These are phyloP conservation scores for Trochalopteron elliotii DNA, from an alignment of 2,113 vertebrate species.

Conservation along the genomic window DNA sequence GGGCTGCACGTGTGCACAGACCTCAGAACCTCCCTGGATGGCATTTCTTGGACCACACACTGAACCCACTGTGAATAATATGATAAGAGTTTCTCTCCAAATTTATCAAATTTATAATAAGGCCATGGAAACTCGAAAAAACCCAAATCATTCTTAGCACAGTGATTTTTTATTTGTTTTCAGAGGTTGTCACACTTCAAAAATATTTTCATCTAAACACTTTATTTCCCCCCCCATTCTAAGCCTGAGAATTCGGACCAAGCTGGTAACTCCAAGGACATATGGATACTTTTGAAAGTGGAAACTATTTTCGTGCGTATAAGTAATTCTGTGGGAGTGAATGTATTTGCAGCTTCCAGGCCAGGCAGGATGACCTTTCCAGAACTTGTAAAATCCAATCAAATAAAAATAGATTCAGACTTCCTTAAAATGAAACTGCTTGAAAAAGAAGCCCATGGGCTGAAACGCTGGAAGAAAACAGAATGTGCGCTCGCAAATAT, in stretches of 20 bases:
- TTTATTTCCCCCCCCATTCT: background rate
- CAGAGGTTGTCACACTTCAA: constrained; percentile 2
- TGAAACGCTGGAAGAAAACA: constrained; percentile 15
- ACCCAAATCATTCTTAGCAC: background rate
- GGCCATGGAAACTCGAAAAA: background rate
- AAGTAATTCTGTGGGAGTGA: constrained; percentile 66
- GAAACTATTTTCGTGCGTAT: constrained; percentile 56
- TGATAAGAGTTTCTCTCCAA: background rate
- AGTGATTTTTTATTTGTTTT: constrained; percentile 3
- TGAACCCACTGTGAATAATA: background rate
- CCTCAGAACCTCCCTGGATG: background rate
- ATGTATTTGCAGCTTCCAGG: constrained; percentile 59
- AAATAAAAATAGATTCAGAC: constrained; percentile 66
- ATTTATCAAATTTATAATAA: background rate
- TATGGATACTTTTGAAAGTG: constrained; percentile 52
- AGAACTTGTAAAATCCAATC: constrained; percentile 71
- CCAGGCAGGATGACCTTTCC: constrained; percentile 62
- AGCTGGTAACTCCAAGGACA: constrained; percentile 55
- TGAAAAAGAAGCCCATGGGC: background rate
- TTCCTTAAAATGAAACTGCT: constrained; percentile 51
- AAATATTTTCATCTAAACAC: constrained; percentile 45
- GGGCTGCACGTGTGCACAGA: background rate
- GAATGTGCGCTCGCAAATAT: background rate
- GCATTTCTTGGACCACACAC: background rate
- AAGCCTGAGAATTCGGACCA: constrained; percentile 61